These are phyloP conservation scores for Cerceris ruficornis DNA, from an alignment of 2,888 invertebrate species.

Conservation along the genomic window DNA sequence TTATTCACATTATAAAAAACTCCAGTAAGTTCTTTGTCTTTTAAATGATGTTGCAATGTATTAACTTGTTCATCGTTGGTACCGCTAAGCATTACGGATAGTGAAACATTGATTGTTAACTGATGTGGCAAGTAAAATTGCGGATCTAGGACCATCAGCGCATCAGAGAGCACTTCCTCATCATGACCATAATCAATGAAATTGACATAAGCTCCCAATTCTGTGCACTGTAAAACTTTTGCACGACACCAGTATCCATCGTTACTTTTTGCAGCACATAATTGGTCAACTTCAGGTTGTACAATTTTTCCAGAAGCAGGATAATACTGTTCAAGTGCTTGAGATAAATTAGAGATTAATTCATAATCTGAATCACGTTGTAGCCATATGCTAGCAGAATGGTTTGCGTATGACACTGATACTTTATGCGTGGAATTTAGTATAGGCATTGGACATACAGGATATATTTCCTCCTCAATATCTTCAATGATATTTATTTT, in stretches of 20 bases:
- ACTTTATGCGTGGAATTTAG: conserved; percentile 85
- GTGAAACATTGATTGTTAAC: conserved; percentile 73
- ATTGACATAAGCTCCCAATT: conserved; percentile 82
- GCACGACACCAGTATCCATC: conserved; percentile 90
- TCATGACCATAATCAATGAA: conserved; percentile 89
- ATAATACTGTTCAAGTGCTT: conserved; percentile 85
- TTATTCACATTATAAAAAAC: conserved; percentile 83
- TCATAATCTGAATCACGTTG: conserved; percentile 84
- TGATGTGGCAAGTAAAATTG: conserved; percentile 74
- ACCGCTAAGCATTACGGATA: conserved; percentile 75
- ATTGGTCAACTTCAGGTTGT: conserved; percentile 82
- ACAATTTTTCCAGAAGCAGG: conserved; percentile 83
- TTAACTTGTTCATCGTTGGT: conserved; percentile 81
- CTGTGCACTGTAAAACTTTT: conserved; percentile 82
- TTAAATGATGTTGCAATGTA: conserved; percentile 62
- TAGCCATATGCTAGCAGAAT: conserved; percentile 85
- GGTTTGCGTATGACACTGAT: conserved; percentile 84
- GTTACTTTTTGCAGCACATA: conserved; percentile 85
- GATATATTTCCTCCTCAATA: conserved; percentile 69
- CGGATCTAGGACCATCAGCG: conserved; percentile 80
- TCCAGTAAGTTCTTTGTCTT: conserved; percentile 83
- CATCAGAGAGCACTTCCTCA: conserved; percentile 83
- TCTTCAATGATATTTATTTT: conserved; percentile 64
- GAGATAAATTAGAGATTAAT: conserved; percentile 81
- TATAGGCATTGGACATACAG: conserved; percentile 86